Base-by-base conservation (phyloP, 2,113 vertebrate genomes). In the Sinocyclocheilus anshuiensis region DNA sequence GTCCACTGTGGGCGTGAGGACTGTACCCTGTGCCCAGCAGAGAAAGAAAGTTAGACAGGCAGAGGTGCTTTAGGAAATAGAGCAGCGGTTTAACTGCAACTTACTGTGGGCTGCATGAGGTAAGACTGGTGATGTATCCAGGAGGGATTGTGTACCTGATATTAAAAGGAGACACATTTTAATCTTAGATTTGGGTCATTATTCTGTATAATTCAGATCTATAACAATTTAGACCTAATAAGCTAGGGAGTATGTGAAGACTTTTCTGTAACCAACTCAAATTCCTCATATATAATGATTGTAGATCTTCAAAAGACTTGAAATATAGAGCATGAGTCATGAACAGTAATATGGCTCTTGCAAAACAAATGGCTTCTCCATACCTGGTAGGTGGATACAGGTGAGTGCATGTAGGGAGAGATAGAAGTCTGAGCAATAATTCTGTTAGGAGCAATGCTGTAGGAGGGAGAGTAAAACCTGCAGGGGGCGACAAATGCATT, bases 111-210 rank as follows among this genome's bases (percentile, higher is more conserved):
- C 77, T 96, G 97, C 96, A 97, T 96, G 94, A 97, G 96, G 96
- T 97, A 97, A 10, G 96, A 96, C 92, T 96, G 97, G 88, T 96
- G 96, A 87, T 97, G 97, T 92, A 97, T 94, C 97, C 97, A 98
- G 74, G 97, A 94, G 0, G 96, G 96, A 90, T 94, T 96, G 90
- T 97, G 97, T 78, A 96, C 95, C 96, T 97, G 90, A 22, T 16
- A 81, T n/a, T 26, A 57, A 42, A 74, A 77, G 11, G 83, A 77
- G 61, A 63, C 67, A 6, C 10, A 59, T 59, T 8, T 78, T 22
- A 72, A 59, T 8, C 18, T 9, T 10, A 10, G 42, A 72, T 39
- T 72, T 22, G 9, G 0, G 16, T 71, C 1, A 3, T 71, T 71
- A 71, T 36, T 36, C 29, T 36, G 4, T 71, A 36, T 20, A 2